These are phyloP conservation scores for Echinometra lucunter DNA, from an alignment of 53 echinoderm and acorn worm genomes.

Conservation along the genomic window DNA sequence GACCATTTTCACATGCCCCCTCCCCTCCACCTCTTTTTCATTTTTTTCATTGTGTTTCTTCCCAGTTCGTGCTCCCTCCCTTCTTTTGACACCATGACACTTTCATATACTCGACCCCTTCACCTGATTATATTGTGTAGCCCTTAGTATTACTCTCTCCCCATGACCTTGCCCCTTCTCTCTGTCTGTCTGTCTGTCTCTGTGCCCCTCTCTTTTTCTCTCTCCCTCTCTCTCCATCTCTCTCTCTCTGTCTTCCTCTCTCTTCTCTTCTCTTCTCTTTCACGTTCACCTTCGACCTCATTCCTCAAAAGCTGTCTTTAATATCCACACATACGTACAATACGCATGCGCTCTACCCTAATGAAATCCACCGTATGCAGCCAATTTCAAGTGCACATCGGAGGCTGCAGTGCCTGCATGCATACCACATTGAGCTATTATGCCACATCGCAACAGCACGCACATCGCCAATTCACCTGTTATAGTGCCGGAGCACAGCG, in stretches of 20 bases:
- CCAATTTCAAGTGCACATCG: not conserved
- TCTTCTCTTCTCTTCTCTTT: not conserved
- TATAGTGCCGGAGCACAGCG: not conserved
- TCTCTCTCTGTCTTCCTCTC: not conserved
- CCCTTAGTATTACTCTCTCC: too few relatives aligned
- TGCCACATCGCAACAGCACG: not conserved
- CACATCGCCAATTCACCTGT: not conserved
- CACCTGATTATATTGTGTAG: too few relatives aligned
- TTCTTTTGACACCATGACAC: too few relatives aligned
- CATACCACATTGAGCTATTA: not conserved
- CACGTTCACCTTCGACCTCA: not conserved
- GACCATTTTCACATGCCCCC: too few relatives aligned
- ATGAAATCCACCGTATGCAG: not conserved
- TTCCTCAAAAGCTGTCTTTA: not conserved
- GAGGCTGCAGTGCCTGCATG: not conserved
- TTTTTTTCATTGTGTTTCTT: too few relatives aligned
- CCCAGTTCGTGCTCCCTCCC: too few relatives aligned
- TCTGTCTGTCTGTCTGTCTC: not conserved
- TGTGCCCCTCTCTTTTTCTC: not conserved
- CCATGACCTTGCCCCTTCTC: not conserved
- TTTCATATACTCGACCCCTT: too few relatives aligned
- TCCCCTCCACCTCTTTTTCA: too few relatives aligned
- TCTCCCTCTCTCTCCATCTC: not conserved
- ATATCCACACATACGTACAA: not conserved
- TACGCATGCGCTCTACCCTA: slow-evolving; percentile 18